Conservation (phyloP, 1,140 invertebrate genomes). For the Megalonaias nervosa region DNA sequence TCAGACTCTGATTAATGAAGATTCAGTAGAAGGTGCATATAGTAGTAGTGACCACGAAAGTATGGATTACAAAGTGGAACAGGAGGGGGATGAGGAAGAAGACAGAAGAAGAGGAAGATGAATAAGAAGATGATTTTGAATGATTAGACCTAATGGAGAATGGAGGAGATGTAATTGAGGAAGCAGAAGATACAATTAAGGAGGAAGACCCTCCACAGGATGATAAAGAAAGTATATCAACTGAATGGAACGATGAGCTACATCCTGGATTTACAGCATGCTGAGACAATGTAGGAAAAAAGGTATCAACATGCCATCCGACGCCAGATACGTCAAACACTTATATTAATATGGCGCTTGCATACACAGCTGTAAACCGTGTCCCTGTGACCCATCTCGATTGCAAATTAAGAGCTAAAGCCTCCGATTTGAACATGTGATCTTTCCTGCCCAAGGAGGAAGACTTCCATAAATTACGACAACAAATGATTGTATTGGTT, state of each 20-base stretch:
- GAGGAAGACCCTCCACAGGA: background rate
- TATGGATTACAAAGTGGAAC: slow-evolving; percentile 1
- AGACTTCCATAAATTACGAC: slow-evolving; percentile 8
- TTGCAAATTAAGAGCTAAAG: background rate
- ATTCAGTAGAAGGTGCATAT: background rate
- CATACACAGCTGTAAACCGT: slow-evolving; percentile 3
- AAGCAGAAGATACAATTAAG: background rate
- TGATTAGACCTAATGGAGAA: no score
- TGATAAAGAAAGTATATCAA: background rate
- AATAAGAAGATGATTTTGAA: background rate
- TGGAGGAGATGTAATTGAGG: background rate
- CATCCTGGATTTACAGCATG: background rate
- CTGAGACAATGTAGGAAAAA: background rate
- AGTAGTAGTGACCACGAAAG: no score
- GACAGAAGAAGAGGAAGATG: background rate
- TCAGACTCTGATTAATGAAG: background rate
- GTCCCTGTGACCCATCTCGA: background rate
- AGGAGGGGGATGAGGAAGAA: background rate
- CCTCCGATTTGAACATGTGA: slow-evolving; percentile 10
- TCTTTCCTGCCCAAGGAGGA: background rate
- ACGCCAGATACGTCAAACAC: slow-evolving; percentile 4
- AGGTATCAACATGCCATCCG: background rate
- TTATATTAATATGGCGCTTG: background rate
- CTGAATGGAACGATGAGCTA: background rate
- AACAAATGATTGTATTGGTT: background rate